Evolutionary conservation across 2,113 vertebrate species (phyloP).

Genomic region (Benthochromis sp.): DNA sequence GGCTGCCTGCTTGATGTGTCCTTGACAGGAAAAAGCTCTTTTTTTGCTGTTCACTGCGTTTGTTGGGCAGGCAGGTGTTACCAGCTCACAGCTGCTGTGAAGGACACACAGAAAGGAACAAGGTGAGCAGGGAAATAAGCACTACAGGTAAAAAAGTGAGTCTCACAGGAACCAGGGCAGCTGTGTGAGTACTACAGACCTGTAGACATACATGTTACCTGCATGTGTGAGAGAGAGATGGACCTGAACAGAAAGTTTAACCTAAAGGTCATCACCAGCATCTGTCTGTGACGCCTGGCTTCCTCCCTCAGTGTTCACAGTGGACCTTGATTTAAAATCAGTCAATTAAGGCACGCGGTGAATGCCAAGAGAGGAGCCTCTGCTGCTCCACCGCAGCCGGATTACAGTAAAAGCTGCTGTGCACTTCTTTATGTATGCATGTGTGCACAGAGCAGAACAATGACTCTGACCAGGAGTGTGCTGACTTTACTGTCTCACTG

Average conservation of each 20-base stretch:
- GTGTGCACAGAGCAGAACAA: not conserved
- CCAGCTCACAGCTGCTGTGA: not conserved
- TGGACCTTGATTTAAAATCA: conserved; percentile 67
- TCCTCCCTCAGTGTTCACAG: conserved; percentile 62
- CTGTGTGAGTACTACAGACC: not conserved
- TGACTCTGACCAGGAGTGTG: not conserved
- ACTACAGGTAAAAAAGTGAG: fast-evolving
- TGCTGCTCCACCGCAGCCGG: not conserved
- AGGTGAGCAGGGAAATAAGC: not conserved
- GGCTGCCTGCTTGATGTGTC: conserved; percentile 49
- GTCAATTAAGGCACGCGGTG: conserved; percentile 95
- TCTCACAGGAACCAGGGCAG: not conserved
- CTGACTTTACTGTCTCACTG: not conserved
- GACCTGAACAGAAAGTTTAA: fast-evolving
- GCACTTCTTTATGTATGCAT: not conserved
- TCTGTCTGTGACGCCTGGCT: not conserved
- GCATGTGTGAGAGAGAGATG: fast-evolving
- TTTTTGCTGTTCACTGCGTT: not conserved
- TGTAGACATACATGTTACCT: not conserved
- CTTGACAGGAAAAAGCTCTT: conserved; percentile 13
- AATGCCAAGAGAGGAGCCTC: conserved; percentile 85
- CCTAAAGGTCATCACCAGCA: not conserved
- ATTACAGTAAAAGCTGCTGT: not conserved
- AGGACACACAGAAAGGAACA: not conserved
- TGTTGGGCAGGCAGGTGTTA: not conserved